These are phyloP conservation scores for Alethe castanea DNA, from an alignment of 2,113 vertebrate genomes.

Conservation along the genomic window DNA sequence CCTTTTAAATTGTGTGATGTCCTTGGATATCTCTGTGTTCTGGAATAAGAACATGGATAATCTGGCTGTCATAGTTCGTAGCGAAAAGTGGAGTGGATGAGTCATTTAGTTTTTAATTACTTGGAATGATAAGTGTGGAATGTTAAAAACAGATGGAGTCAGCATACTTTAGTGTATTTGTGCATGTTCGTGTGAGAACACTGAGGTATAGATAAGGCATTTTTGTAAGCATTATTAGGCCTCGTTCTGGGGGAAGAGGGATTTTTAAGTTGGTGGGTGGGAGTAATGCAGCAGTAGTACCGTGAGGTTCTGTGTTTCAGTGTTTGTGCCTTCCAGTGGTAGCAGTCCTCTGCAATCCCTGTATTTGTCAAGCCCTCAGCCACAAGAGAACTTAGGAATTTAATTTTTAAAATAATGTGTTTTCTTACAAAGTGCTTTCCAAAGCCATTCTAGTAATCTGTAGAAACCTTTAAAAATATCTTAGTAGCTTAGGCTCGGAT, in stretches of 20 bases:
- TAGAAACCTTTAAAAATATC: not conserved
- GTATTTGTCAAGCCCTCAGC: not conserved
- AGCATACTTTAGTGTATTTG: not conserved
- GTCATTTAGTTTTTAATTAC: not conserved
- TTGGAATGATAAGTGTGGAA: accelerated
- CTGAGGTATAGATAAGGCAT: not conserved
- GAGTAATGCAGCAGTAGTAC: not conserved
- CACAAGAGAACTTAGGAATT: not conserved
- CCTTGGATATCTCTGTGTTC: accelerated
- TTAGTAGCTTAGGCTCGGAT: not conserved
- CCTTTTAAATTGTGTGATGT: accelerated
- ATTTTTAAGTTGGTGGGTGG: not conserved
- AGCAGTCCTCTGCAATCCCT: not conserved
- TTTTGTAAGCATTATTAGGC: not conserved
- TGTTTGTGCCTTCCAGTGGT: not conserved
- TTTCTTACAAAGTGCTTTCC: not conserved
- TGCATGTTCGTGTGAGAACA: accelerated
- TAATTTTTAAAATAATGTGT: accelerated
- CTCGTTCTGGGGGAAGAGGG: not conserved
- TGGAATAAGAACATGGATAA: not conserved
- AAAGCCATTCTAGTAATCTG: not conserved
- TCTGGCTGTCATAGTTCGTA: accelerated
- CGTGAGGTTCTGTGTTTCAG: accelerated
- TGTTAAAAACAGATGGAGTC: not conserved
- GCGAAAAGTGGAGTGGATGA: not conserved